phyloP scores from a whole-genome alignment of 2,797 vertebrate species.

The Momotus momota region DNA sequence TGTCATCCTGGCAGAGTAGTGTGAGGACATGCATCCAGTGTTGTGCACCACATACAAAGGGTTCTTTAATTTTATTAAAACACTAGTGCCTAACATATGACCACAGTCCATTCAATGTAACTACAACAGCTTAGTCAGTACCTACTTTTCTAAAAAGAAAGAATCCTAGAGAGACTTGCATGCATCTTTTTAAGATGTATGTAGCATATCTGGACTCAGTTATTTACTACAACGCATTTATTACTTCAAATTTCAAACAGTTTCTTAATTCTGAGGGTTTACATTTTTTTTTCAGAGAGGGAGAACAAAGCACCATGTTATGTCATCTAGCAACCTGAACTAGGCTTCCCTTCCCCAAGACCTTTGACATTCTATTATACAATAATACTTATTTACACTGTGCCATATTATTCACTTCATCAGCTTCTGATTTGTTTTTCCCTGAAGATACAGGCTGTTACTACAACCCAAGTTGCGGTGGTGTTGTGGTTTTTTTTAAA shows the following conservation, averaged over 20 bases:
- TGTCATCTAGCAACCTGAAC: neutral
- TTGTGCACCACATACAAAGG: neutral
- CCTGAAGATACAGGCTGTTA: neutral
- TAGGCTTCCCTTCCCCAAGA: neutral
- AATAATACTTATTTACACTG: neutral
- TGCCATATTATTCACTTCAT: neutral
- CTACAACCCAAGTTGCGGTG: neutral
- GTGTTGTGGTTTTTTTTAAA: neutral
- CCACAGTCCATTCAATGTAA: too few species aligned
- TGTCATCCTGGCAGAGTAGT: neutral
- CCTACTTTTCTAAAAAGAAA: neutral
- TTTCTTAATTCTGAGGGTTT: neutral
- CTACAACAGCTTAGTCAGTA: neutral
- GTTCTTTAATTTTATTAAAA: too few species aligned
- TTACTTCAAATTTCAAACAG: neutral
- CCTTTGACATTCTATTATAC: neutral
- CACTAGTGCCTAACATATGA: too few species aligned
- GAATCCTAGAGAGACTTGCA: fast-evolving
- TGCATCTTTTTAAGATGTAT: neutral
- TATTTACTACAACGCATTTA: too few species aligned
- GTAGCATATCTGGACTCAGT: neutral
- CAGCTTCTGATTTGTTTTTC: neutral
- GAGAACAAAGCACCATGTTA: fast-evolving
- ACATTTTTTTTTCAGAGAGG: neutral
- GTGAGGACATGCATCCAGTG: neutral